Percentiles rank a stretch among this genome's conserved stretches.
phyloP scores from a whole-genome alignment of 2,113 vertebrate species.

The Poeciliopsis turrubarensis region DNA sequence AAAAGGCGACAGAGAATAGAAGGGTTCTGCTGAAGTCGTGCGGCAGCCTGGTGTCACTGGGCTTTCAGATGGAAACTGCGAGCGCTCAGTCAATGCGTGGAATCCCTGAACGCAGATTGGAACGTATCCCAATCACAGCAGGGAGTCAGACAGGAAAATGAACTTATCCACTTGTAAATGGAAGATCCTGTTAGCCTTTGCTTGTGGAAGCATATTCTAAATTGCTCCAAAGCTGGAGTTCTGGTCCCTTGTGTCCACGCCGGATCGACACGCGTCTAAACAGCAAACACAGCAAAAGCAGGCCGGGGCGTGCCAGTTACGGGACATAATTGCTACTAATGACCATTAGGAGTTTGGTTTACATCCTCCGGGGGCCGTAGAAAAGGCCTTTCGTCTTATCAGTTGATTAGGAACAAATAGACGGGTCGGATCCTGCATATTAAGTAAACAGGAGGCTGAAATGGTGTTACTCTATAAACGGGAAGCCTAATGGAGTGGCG shows the following conservation, averaged over 20 bases:
- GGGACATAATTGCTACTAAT: constrained; percentile 83
- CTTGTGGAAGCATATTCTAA: constrained; percentile 26
- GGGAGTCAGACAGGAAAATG: constrained; percentile 55
- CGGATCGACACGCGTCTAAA: constrained; percentile 26
- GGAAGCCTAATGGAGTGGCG: constrained; percentile 74
- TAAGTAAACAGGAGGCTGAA: constrained; percentile 78
- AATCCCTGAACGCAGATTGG: constrained; percentile 11
- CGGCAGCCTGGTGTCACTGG: constrained; percentile 19
- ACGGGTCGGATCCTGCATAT: constrained; percentile 79
- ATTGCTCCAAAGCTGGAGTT: constrained; percentile 33
- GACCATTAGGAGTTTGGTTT: constrained; percentile 83
- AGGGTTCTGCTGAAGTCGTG: not conserved
- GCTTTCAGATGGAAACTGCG: constrained; percentile 31
- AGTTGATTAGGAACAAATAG: constrained; percentile 83
- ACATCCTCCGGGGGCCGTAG: constrained; percentile 73
- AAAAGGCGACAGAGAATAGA: constrained; percentile 16
- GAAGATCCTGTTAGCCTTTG: constrained; percentile 12
- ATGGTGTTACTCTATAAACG: constrained; percentile 71
- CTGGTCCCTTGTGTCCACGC: constrained; percentile 39
- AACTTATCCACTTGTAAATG: constrained; percentile 48
- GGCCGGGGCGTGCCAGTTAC: constrained; percentile 70
- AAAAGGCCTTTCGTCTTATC: constrained; percentile 82
- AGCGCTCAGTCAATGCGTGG: not conserved
- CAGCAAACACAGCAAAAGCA: constrained; percentile 59
- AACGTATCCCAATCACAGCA: constrained; percentile 28